These are phyloP conservation scores for Physocephala rufipes DNA, from an alignment of 2,888 invertebrate genomes.

Conservation along the genomic window DNA sequence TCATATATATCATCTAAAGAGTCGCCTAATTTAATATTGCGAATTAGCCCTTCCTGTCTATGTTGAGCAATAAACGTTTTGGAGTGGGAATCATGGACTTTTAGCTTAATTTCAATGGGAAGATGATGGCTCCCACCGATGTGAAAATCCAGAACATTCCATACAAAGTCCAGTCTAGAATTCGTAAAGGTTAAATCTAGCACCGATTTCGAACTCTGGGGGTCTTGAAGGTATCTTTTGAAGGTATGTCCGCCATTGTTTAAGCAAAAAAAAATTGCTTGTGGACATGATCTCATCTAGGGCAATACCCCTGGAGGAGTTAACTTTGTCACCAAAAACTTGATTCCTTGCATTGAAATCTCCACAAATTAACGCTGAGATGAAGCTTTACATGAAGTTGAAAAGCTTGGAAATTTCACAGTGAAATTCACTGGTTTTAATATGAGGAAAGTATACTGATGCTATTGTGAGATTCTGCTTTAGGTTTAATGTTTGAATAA, in stretches of 20 bases:
- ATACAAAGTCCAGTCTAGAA: not conserved
- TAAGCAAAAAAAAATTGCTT: not conserved
- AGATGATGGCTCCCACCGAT: conserved; percentile 13
- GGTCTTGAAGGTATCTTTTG: not conserved
- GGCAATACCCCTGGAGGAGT: not conserved
- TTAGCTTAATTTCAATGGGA: not conserved
- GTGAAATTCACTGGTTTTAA: not conserved
- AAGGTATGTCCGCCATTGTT: not conserved
- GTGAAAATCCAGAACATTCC: too few relatives aligned
- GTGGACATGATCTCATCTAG: not conserved
- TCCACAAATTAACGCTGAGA: conserved; percentile 5
- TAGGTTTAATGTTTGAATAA: conserved; percentile 2
- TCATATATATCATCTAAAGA: too few relatives aligned
- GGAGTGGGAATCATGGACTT: not conserved
- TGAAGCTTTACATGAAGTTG: not conserved
- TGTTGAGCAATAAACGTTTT: too few relatives aligned
- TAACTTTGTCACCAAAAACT: not conserved
- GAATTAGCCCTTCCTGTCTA: not conserved
- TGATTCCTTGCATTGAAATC: not conserved
- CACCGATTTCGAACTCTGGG: not conserved
- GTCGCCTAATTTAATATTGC: too few relatives aligned
- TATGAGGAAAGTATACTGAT: not conserved
- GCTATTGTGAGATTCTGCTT: not conserved
- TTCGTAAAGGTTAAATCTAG: not conserved
- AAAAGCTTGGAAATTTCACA: not conserved